phyloP scores from a whole-genome alignment of 2,888 invertebrate genomes.

The Eristalis pertinax region DNA sequence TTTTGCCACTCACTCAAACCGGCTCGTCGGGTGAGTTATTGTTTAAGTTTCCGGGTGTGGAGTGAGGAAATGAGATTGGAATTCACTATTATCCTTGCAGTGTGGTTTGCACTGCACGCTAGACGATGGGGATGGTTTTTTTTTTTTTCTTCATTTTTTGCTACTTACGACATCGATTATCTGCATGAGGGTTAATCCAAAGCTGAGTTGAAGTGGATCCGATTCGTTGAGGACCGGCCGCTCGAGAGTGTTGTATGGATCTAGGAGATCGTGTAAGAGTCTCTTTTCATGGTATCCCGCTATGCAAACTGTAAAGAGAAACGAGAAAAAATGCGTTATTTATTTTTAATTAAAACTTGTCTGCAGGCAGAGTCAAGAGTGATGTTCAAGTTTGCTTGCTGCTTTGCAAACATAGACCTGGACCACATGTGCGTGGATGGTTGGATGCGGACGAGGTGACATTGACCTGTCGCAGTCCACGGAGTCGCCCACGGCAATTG shows the following conservation, averaged over 20 bases:
- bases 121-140: not conserved
- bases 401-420: no score
- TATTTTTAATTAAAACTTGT: not conserved
- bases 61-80: not conserved
- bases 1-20: not conserved
- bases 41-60: not conserved
- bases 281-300: conserved; percentile 96
- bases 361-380: not conserved
- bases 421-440: not conserved
- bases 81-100: conserved; percentile 14
- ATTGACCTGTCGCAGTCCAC: no score
- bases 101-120: conserved; percentile 1
- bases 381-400: no score
- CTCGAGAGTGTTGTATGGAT: conserved; percentile 96
- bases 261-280: conserved; percentile 94
- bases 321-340: conserved; percentile 5
- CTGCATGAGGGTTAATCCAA: conserved; percentile 98
- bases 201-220: conserved; percentile 96
- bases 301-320: conserved; percentile 80
- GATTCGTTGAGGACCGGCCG: conserved; percentile 97
- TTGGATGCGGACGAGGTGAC: no score
- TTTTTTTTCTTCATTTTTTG: not conserved
- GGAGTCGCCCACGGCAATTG: no score
- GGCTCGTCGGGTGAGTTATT: not conserved
- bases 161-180: conserved; percentile 97